Conservation (phyloP, 2,113 vertebrate species). For the Chaetodon trifascialis region DNA sequence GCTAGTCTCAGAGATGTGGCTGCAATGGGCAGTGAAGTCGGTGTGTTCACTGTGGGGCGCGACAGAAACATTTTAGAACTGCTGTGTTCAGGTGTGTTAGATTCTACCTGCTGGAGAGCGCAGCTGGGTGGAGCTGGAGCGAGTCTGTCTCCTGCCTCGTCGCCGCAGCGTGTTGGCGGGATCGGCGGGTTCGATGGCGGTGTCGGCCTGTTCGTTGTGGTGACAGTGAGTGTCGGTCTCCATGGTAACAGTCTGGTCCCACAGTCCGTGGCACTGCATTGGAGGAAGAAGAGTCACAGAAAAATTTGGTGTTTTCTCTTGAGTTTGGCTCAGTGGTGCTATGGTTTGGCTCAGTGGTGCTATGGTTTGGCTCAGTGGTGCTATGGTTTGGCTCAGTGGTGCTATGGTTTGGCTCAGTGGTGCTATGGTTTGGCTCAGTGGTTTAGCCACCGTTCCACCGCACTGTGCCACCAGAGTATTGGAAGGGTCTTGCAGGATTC, state of each 20-base stretch:
- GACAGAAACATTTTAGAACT: too few relatives aligned
- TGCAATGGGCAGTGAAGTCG: too few relatives aligned
- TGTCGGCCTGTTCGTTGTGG: not conserved
- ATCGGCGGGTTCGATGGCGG: constrained; percentile 13
- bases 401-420: too few relatives aligned
- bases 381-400: too few relatives aligned
- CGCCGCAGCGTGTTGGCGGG: not conserved
- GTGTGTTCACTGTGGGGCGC: too few relatives aligned
- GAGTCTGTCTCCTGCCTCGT: not conserved
- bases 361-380: too few relatives aligned
- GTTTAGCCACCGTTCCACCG: too few relatives aligned
- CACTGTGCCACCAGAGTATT: too few relatives aligned
- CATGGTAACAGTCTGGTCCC: constrained; percentile 89
- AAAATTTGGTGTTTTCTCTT: not conserved
- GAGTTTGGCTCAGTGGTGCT: not conserved
- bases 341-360: too few relatives aligned
- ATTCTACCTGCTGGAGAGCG: constrained; percentile 88
- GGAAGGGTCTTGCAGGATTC: too few relatives aligned
- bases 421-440: too few relatives aligned
- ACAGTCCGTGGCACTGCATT: constrained; percentile 92
- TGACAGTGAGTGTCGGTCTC: constrained; percentile 64
- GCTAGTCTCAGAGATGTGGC: too few relatives aligned
- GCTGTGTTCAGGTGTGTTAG: not conserved
- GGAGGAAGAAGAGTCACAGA: not conserved
- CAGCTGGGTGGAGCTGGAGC: constrained; percentile 46